These are phyloP conservation scores for Thryonomys swinderianus DNA, from an alignment of 2,113 vertebrate genomes.

Conservation along the genomic window DNA sequence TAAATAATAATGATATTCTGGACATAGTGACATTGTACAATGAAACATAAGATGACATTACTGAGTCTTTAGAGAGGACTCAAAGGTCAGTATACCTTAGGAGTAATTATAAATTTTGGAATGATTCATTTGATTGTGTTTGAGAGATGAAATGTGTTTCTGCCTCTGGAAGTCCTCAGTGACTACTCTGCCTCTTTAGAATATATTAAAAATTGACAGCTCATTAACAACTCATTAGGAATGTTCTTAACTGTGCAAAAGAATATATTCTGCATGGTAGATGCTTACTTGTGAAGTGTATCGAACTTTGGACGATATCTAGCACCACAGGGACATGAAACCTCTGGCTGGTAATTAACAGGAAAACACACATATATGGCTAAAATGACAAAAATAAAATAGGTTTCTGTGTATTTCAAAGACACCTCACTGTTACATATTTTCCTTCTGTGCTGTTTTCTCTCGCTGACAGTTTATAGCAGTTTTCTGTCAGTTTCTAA, in stretches of 20 bases:
- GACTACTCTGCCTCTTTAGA: slow-evolving; percentile 47
- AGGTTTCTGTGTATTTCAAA: not conserved
- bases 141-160: not conserved
- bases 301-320: slow-evolving; percentile 33
- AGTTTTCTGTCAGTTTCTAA: not conserved
- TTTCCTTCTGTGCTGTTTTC: slow-evolving; percentile 14
- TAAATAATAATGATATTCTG: not conserved
- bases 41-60: not conserved
- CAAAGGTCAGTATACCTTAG: not conserved
- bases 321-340: slow-evolving; percentile 42
- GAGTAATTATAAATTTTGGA: slow-evolving; percentile 36
- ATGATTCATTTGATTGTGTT: slow-evolving; percentile 36
- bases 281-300: slow-evolving; percentile 31
- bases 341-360: not conserved
- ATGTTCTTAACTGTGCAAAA: slow-evolving; percentile 51
- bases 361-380: not conserved
- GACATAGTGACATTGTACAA: not conserved
- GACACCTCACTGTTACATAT: not conserved
- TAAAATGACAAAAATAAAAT: not conserved
- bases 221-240: slow-evolving; percentile 72
- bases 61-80: not conserved
- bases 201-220: slow-evolving; percentile 66
- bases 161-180: slow-evolving; percentile 35
- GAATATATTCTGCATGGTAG: slow-evolving; percentile 29
- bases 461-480: not conserved